Evolutionary conservation across 2,113 vertebrate species (phyloP).

Genomic region (Strix uralensis): DNA sequence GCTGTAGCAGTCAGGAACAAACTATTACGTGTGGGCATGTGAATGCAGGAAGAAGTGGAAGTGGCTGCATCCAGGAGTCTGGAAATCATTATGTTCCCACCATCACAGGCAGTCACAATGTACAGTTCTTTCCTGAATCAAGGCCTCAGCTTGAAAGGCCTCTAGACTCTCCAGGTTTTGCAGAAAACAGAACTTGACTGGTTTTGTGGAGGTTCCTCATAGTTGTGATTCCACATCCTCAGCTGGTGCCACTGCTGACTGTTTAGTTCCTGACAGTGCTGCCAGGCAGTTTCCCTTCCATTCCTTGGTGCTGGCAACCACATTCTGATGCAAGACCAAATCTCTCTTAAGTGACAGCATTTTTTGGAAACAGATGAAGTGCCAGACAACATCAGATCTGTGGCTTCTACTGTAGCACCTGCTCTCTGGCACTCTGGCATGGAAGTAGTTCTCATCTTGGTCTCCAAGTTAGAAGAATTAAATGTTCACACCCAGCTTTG

Average conservation of each 20-base stretch:
- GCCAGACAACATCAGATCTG: neutral
- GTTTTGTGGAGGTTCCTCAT: neutral
- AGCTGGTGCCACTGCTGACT: neutral
- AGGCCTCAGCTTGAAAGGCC: neutral
- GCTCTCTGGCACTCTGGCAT: neutral
- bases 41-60: constrained; percentile 30
- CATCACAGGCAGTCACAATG: neutral
- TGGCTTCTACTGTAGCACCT: neutral
- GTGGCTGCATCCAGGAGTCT: constrained; percentile 9
- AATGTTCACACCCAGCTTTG: neutral
- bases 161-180: neutral
- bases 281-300: neutral
- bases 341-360: neutral
- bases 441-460: neutral
- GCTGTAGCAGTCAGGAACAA: neutral
- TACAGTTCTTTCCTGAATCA: neutral
- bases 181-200: neutral
- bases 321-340: neutral
- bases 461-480: neutral
- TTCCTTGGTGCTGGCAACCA: neutral
- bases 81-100: neutral
- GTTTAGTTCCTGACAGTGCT: neutral
- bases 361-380: neutral
- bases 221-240: neutral
- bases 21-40: neutral